phyloP scores from a whole-genome alignment of 2,888 invertebrate species.

The Choristoneura rosaceana region DNA sequence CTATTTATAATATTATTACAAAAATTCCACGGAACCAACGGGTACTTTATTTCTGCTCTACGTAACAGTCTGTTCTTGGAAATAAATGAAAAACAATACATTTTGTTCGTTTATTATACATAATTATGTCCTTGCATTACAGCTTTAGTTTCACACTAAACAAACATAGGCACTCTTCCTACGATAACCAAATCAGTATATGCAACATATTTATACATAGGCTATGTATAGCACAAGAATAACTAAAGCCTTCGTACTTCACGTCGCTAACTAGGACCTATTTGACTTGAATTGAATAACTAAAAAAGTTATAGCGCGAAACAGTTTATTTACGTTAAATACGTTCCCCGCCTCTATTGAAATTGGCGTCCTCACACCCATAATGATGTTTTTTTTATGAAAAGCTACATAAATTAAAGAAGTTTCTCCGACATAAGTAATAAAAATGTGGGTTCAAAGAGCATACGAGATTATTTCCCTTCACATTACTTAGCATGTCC shows the following conservation, averaged over 20 bases:
- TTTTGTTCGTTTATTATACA: not conserved
- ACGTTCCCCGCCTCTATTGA: slow-evolving; percentile 35
- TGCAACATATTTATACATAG: not conserved
- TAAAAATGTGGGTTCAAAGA: slow-evolving; percentile 22
- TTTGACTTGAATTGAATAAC: too few species aligned
- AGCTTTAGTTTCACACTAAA: not conserved
- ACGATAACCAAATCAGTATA: not conserved
- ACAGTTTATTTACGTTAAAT: slow-evolving; percentile 36
- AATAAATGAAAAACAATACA: not conserved
- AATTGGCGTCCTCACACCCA: slow-evolving; percentile 30
- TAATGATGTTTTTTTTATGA: slow-evolving; percentile 34
- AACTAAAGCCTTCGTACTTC: slow-evolving; percentile 5
- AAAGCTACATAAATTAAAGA: slow-evolving; percentile 23
- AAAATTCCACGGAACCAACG: not conserved
- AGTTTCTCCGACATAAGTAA: not conserved
- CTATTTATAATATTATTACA: not conserved
- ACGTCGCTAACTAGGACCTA: slow-evolving; percentile 16
- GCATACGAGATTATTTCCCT: slow-evolving; percentile 33
- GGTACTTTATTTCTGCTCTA: not conserved
- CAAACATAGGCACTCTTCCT: too few species aligned
- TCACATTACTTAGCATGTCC: slow-evolving; percentile 36
- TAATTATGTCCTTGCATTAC: not conserved
- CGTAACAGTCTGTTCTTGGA: not conserved
- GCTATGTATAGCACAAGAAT: not conserved
- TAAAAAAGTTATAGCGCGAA: slow-evolving; percentile 29